Base-by-base conservation (phyloP, 2,113 vertebrate genomes). In the Oreochromis tanganicae region DNA sequence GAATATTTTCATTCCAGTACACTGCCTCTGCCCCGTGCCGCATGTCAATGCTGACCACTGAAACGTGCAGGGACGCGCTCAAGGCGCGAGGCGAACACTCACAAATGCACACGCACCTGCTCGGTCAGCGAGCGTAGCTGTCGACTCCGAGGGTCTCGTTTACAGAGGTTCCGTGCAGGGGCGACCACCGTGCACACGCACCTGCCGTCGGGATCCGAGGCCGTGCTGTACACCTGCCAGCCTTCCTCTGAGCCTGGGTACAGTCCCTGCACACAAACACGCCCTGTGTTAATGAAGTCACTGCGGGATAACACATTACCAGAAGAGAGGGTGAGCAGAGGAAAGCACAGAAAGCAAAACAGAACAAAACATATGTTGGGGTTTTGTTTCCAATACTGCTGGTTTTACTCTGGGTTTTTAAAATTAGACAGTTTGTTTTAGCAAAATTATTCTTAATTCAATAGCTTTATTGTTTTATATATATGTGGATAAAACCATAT, bases 151-250 rank as follows among this genome's bases (percentile, higher is more conserved):
- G 98, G 97, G 95, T 99, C 98, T 89, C 97, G 96, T 29, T 97
- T 98, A 87, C 99, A 99, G 3, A 98, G 96, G 84, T 97, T 97
- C 88, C 97, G 97, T 52, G 98, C 98, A 1, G 98, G 98, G 27
- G 98, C 98, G 38, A 99, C 98, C 87, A 99, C 98, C 0, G 97
- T 98, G 91, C 99, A 99, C 84, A 99, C 98, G 84, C 99, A 99
- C 24, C 97, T 95, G 57, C 98, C 98, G 5, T 99, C 98, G 0
- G 97, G 97, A 87, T 99, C 98, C 21, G 99, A 98, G 1, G 98
- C 98, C 1, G 98, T 99, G 84, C 98, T 99, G 90, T 98, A 99
- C 54, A 99, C 98, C 93, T 99, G 98, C 99, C 98, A 99, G 36
- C 97, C 98, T 91, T 99, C 98, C 91, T 98, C 98, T 17, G 98